Conservation (phyloP, 1,140 invertebrate species). For the Cotesia glomerata region DNA sequence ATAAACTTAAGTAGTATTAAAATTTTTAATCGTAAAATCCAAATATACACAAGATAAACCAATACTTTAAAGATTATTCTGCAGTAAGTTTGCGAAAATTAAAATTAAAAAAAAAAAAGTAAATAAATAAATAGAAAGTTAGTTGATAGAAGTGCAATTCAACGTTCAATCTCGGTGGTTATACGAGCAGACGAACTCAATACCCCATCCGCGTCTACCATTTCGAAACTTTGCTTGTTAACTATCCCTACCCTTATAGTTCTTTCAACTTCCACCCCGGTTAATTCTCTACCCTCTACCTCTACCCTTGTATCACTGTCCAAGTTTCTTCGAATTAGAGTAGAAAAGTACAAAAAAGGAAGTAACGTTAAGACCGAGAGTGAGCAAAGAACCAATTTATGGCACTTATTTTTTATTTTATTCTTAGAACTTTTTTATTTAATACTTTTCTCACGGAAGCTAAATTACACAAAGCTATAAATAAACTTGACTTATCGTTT, state of each 20-base stretch:
- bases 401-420: constrained; percentile 9
- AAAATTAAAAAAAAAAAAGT: constrained; percentile 4
- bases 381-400: constrained; percentile 17
- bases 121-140: constrained; percentile 4
- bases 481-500: not conserved
- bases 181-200: not conserved
- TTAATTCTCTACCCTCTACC: not conserved
- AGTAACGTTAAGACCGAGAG: not conserved
- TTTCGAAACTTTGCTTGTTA: constrained; percentile 28
- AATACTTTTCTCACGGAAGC: not conserved
- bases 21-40: no score
- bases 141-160: constrained; percentile 21
- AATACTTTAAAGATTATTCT: not conserved
- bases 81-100: not conserved
- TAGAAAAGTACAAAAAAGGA: not conserved
- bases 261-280: not conserved
- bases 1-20: no score
- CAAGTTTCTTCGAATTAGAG: constrained; percentile 22
- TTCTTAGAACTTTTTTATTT: not conserved
- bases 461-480: constrained; percentile 1
- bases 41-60: no score
- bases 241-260: not conserved
- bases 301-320: constrained; percentile 9
- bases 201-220: constrained; percentile 8
- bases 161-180: constrained; percentile 28